phyloP scores from a whole-genome alignment of 2,888 invertebrate species.

The Sylvicola cinctus region DNA sequence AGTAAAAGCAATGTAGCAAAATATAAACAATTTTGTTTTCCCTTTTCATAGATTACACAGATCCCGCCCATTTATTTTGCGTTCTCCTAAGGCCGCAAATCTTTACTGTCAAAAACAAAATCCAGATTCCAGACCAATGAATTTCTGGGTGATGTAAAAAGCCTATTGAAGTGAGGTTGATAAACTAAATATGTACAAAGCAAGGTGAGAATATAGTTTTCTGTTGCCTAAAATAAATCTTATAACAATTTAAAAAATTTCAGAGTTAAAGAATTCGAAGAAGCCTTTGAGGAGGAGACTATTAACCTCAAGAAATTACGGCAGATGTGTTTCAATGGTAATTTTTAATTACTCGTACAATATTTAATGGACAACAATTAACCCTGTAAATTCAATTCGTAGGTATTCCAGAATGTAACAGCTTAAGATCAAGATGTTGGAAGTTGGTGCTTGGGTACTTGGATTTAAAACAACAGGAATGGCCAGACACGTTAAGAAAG shows the following conservation, averaged over 20 bases:
- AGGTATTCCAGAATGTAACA: constrained; percentile 80
- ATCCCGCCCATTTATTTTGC: too few species aligned
- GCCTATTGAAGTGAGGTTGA: too few species aligned
- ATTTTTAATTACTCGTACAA: constrained; percentile 4
- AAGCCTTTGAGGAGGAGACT: constrained; percentile 42
- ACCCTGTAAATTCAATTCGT: constrained; percentile 9
- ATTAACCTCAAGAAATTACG: constrained; percentile 48
- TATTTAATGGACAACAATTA: neutral
- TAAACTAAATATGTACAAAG: too few species aligned
- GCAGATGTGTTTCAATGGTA: constrained; percentile 64
- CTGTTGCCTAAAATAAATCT: too few species aligned
- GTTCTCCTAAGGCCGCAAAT: too few species aligned
- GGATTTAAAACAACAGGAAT: constrained; percentile 42
- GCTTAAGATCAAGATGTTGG: constrained; percentile 70
- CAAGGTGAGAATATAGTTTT: too few species aligned
- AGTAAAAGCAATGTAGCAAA: too few species aligned
- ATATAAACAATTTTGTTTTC: too few species aligned
- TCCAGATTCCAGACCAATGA: too few species aligned
- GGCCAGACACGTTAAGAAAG: constrained; percentile 45
- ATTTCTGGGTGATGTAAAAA: too few species aligned
- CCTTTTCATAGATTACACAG: too few species aligned
- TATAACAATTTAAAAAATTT: constrained; percentile 16
- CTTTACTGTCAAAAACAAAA: too few species aligned
- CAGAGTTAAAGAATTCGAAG: constrained; percentile 66
- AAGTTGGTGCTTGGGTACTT: constrained; percentile 72